phyloP scores from a whole-genome alignment of 2,113 vertebrate species.

The Hippocampus zosterae region DNA sequence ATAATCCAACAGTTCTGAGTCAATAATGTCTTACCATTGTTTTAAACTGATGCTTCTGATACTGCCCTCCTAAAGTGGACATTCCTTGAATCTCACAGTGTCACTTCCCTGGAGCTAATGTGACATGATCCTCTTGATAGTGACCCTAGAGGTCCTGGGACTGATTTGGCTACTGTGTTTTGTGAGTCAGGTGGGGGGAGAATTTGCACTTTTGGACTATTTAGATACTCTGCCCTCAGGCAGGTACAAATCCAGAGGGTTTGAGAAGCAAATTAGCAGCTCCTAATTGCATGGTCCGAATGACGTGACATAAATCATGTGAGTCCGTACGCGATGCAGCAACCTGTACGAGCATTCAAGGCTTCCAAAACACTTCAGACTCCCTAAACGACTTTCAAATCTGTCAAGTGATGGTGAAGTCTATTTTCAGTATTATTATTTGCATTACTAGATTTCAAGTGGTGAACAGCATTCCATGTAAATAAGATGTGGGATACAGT shows the following conservation, averaged over 20 bases:
- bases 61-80: conserved; percentile 1
- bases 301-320: conserved; percentile 49
- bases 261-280: conserved; percentile 42
- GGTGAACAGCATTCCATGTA: too few species aligned
- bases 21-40: conserved; percentile 28
- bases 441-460: too few species aligned
- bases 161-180: conserved; percentile 1
- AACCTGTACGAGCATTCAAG: neutral
- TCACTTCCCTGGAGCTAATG: conserved; percentile 26
- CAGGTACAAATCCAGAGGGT: conserved; percentile 44
- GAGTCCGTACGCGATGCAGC: conserved; percentile 9
- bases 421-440: too few species aligned
- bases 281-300: conserved; percentile 54
- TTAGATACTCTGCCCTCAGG: conserved; percentile 30
- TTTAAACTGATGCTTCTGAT: neutral
- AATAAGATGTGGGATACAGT: too few species aligned
- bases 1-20: conserved; percentile 10
- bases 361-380: conserved; percentile 18
- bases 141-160: conserved; percentile 14
- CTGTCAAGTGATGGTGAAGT: too few species aligned
- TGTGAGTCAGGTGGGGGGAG: conserved; percentile 18
- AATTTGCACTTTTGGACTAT: conserved; percentile 13
- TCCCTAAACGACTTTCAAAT: too few species aligned
- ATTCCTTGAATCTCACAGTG: conserved; percentile 19
- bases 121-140: conserved; percentile 20